These are phyloP conservation scores for Oreotrochilus melanogaster DNA, from an alignment of 2,113 vertebrate species.

Conservation along the genomic window DNA sequence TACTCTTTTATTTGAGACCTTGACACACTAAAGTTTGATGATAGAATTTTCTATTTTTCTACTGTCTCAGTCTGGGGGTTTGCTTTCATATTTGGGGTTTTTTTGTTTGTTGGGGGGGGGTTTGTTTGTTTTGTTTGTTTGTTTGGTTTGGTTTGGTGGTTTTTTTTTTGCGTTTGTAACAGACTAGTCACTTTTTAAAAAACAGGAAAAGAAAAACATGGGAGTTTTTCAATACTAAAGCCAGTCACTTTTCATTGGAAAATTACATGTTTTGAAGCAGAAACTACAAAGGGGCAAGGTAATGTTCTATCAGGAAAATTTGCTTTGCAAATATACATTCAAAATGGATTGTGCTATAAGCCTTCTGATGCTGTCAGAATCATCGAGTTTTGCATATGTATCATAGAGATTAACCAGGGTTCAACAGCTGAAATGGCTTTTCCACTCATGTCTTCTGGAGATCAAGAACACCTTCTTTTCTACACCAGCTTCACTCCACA, in stretches of 20 bases:
- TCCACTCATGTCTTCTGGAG: background rate
- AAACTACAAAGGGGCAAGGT: background rate
- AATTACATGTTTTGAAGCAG: background rate
- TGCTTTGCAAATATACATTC: background rate
- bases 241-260: background rate
- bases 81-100: background rate
- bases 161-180: background rate
- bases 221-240: background rate
- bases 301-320: background rate
- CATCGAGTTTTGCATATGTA: background rate
- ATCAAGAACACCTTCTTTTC: background rate
- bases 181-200: background rate
- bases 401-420: background rate
- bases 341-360: background rate
- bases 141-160: too few relatives aligned
- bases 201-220: background rate
- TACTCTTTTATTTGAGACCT: background rate
- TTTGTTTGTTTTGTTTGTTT: too few relatives aligned
- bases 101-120: too few relatives aligned
- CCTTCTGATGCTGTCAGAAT: background rate
- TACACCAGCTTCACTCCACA: fast-evolving
- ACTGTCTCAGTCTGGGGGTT: background rate
- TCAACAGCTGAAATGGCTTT: background rate
- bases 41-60: background rate
- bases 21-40: background rate